Percentiles rank a stretch among this genome's conserved stretches.
phyloP scores from a whole-genome alignment of 2,797 vertebrate genomes.

The Iguana delicatissima region DNA sequence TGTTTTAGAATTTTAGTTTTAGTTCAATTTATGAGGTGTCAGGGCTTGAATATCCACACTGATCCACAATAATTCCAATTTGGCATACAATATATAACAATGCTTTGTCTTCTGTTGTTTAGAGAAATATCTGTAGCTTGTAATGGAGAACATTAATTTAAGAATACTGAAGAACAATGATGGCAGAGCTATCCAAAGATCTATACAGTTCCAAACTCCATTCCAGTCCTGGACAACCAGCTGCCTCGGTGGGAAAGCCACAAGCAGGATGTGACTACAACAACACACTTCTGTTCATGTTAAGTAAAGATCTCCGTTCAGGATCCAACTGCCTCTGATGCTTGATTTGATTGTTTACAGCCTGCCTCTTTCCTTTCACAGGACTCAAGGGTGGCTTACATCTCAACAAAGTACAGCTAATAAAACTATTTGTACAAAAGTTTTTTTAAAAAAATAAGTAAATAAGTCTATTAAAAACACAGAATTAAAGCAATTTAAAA shows the following conservation, averaged over 20 bases:
- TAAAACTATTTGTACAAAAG: no score
- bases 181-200: background rate
- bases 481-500: no score
- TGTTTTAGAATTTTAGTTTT: background rate
- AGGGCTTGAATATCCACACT: background rate
- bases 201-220: background rate
- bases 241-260: background rate
- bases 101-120: background rate
- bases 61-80: background rate
- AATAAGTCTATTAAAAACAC: no score
- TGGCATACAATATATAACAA: background rate
- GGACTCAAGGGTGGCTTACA: no score
- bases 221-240: background rate
- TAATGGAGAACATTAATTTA: background rate
- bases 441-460: no score
- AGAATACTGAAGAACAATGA: background rate
- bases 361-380: no score
- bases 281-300: background rate
- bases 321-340: background rate
- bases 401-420: no score
- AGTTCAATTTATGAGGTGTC: background rate
- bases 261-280: background rate
- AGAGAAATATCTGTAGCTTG: background rate
- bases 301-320: background rate
- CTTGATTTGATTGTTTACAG: background rate